Conservation (phyloP, 2,113 vertebrate genomes). For the Saccopteryx leptura region DNA sequence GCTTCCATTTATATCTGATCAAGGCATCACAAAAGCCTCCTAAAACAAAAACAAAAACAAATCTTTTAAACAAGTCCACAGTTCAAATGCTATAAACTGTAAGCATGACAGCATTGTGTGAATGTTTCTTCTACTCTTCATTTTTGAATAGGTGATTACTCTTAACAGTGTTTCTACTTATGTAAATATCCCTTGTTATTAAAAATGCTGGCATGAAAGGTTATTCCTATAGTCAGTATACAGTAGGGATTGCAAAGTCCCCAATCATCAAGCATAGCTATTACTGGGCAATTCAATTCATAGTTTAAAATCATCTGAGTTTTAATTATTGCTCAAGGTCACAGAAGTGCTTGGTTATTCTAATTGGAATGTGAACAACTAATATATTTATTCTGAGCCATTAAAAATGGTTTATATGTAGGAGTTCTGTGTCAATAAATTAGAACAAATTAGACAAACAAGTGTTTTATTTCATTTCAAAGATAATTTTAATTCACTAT, state of each 20-base stretch:
- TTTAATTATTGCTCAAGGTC: conserved; percentile 66
- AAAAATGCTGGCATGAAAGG: neutral
- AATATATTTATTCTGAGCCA: conserved; percentile 54
- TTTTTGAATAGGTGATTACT: neutral
- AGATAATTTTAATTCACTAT: conserved; percentile 78
- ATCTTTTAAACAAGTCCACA: neutral
- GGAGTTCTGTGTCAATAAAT: conserved; percentile 64
- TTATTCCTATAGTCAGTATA: conserved; percentile 35
- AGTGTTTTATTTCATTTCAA: conserved; percentile 71
- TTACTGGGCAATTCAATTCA: neutral
- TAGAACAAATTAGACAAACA: conserved; percentile 73
- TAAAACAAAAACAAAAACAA: neutral
- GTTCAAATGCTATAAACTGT: neutral
- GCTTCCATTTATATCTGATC: neutral
- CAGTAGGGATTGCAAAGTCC: neutral
- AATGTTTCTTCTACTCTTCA: neutral
- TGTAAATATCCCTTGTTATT: conserved; percentile 39
- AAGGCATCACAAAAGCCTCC: neutral
- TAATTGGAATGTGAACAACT: neutral
- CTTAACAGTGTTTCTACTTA: neutral
- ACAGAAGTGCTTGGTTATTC: conserved; percentile 22
- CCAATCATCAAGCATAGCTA: neutral
- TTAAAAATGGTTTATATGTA: conserved; percentile 20
- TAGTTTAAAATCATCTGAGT: conserved; percentile 53
- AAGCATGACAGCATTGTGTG: neutral